Percentiles rank a stretch among this genome's conserved stretches.
These are phyloP conservation scores for Tridacna gigas DNA, from an alignment of 2,888 invertebrate genomes.

Conservation along the genomic window DNA sequence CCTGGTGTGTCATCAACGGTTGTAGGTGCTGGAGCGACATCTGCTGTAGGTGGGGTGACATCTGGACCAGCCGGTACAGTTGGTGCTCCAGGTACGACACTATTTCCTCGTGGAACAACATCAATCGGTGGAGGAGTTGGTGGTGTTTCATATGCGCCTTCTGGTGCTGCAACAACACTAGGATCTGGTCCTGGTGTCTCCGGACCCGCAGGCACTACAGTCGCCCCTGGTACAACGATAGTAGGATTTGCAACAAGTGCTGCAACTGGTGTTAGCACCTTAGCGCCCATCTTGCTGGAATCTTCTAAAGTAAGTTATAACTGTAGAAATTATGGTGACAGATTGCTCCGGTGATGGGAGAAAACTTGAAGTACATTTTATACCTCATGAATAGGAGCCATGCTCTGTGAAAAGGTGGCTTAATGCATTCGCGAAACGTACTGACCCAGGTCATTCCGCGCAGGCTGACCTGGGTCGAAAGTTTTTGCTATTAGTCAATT, in stretches of 20 bases:
- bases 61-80: not conserved
- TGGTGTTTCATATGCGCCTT: not conserved
- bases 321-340: too few relatives aligned
- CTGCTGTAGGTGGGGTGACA: not conserved
- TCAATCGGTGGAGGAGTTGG: not conserved
- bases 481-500: too few relatives aligned
- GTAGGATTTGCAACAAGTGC: not conserved
- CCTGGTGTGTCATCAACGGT: too few relatives aligned
- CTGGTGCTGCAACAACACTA: not conserved
- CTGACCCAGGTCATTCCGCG: too few relatives aligned
- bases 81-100: not conserved
- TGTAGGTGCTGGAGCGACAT: not conserved
- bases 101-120: not conserved
- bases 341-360: too few relatives aligned
- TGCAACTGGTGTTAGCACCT: not conserved
- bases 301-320: constrained; percentile 2
- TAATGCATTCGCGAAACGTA: too few relatives aligned
- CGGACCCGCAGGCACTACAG: not conserved
- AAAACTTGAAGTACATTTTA: too few relatives aligned
- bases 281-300: not conserved
- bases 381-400: too few relatives aligned
- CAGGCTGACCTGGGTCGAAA: too few relatives aligned
- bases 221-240: not conserved
- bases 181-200: not conserved
- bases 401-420: too few relatives aligned